A percentile compares a stretch with the other conserved stretches of the same genome.
Conservation (phyloP, 2,113 vertebrate genomes). For the Scomber colias region DNA sequence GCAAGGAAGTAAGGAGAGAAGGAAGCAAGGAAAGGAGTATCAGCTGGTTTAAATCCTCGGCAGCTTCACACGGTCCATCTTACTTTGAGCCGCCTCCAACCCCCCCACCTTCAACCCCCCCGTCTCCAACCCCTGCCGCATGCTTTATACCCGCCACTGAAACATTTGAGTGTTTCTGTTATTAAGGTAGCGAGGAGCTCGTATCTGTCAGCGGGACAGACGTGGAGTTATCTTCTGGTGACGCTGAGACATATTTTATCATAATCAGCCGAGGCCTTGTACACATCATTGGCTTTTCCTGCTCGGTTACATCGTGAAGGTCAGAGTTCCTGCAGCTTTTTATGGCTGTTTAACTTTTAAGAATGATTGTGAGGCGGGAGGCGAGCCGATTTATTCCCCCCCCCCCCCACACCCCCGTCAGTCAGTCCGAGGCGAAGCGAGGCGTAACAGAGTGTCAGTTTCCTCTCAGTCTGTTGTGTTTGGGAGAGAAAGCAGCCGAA, state of each 20-base stretch:
- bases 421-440: constrained; percentile 11
- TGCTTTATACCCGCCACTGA: constrained; percentile 90
- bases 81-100: no score
- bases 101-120: no score
- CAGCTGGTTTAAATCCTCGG: no score
- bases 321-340: constrained; percentile 95
- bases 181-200: constrained; percentile 88
- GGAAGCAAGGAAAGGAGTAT: no score
- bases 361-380: constrained; percentile 78
- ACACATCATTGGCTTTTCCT: constrained; percentile 96
- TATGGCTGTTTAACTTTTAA: constrained; percentile 91
- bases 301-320: constrained; percentile 95
- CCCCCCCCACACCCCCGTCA: constrained; percentile 34
- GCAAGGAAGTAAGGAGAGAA: no score
- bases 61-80: no score
- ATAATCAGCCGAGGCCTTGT: constrained; percentile 92
- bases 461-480: background rate
- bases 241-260: constrained; percentile 92
- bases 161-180: constrained; percentile 83
- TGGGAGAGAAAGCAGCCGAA: background rate
- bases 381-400: constrained; percentile 60
- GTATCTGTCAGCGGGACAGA: constrained; percentile 89
- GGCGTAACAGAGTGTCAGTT: constrained; percentile 1
- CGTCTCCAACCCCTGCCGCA: background rate
- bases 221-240: constrained; percentile 88